phyloP scores from a whole-genome alignment of 37 sponge, comb jelly and placozoan species.

The Hormiphora californensis region DNA sequence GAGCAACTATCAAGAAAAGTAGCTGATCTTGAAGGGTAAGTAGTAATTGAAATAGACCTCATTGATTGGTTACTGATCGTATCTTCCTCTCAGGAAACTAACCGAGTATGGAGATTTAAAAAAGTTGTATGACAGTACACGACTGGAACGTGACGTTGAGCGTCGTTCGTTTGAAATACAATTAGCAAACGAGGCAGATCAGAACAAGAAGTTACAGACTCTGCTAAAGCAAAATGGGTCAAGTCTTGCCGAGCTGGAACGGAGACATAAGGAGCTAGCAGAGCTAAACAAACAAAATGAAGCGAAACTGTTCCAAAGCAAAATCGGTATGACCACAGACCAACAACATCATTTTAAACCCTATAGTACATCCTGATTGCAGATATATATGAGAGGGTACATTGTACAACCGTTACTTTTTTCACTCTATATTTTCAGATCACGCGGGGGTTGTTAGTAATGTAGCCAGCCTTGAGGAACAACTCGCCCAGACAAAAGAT shows the following conservation, averaged over 20 bases:
- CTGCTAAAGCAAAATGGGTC: background rate
- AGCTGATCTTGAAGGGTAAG: background rate
- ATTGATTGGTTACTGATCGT: background rate
- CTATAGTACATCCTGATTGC: background rate
- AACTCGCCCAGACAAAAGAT: background rate
- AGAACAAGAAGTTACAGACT: conserved; percentile 44
- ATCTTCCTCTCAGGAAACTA: background rate
- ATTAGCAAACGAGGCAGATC: conserved; percentile 1
- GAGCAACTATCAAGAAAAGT: background rate
- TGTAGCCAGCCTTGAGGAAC: conserved; percentile 11
- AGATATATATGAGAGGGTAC: no score
- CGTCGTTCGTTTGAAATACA: background rate
- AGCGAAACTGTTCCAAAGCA: conserved; percentile 31
- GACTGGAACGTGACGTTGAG: conserved; percentile 35
- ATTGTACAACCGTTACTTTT: no score
- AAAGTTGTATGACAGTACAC: background rate
- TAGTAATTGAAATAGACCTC: background rate
- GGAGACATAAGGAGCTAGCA: conserved; percentile 12
- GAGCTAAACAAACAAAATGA: conserved; percentile 36
- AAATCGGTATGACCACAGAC: background rate
- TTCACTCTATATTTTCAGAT: no score
- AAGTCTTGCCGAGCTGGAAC: background rate
- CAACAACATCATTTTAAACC: background rate
- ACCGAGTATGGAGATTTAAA: background rate
- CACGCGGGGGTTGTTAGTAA: conserved; percentile 19